These are phyloP conservation scores for Chondrilla cf. caribensis DNA, from an alignment of 37 sponge, comb jelly and placozoan genomes.

Conservation along the genomic window DNA sequence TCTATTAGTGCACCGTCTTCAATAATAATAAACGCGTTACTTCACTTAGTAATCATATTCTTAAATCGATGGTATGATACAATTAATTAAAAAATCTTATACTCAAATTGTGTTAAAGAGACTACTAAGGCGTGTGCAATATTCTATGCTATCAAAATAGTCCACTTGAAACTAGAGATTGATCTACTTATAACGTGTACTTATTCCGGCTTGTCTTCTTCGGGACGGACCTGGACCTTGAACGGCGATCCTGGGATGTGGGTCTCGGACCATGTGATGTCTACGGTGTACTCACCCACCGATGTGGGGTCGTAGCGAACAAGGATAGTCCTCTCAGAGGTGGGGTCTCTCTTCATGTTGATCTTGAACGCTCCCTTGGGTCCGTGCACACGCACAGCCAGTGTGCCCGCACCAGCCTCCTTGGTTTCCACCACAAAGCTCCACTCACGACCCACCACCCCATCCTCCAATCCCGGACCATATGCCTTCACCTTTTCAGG, in stretches of 20 bases:
- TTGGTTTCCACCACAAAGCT: slow-evolving; percentile 70
- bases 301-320: slow-evolving; percentile 76
- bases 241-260: slow-evolving; percentile 82
- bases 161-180: too few species aligned
- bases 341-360: slow-evolving; percentile 73
- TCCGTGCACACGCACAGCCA: slow-evolving; percentile 68
- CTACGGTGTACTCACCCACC: slow-evolving; percentile 63
- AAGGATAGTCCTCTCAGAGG: slow-evolving; percentile 59
- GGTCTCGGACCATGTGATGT: slow-evolving; percentile 77
- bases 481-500: slow-evolving; percentile 51
- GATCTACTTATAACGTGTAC: too few species aligned
- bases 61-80: too few species aligned
- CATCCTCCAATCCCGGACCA: slow-evolving; percentile 61
- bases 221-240: slow-evolving; percentile 35
- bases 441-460: slow-evolving; percentile 61
- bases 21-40: too few species aligned
- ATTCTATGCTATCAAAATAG: too few species aligned
- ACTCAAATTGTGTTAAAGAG: too few species aligned
- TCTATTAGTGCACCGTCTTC: too few species aligned
- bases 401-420: slow-evolving; percentile 71
- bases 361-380: slow-evolving; percentile 83
- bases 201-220: neutral
- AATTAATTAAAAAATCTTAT: too few species aligned
- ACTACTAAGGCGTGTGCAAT: too few species aligned
- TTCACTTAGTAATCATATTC: too few species aligned